These are phyloP conservation scores for Dermatemys mawii DNA, from an alignment of 2,113 vertebrate species.

Conservation along the genomic window DNA sequence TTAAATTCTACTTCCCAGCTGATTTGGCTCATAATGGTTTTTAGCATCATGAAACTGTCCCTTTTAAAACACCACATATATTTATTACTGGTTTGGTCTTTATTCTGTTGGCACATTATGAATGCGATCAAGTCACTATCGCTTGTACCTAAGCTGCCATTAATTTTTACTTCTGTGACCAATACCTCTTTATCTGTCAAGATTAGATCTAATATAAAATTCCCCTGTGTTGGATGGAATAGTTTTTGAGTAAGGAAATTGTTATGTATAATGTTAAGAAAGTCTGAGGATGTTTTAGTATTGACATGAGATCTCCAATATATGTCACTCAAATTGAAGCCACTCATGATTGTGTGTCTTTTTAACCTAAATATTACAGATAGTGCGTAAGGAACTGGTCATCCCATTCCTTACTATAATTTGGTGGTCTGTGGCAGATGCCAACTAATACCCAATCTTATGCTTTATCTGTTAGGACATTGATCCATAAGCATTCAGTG, in stretches of 20 bases:
- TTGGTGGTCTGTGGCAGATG: too few relatives aligned
- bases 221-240: background rate
- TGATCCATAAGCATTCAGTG: too few relatives aligned
- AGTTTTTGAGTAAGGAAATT: background rate
- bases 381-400: background rate
- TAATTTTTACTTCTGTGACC: background rate
- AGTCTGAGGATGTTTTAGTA: background rate
- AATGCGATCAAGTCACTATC: background rate
- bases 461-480: too few relatives aligned
- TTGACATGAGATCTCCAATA: background rate
- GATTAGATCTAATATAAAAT: background rate
- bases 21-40: too few relatives aligned
- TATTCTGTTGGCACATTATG: background rate
- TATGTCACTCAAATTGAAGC: background rate
- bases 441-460: too few relatives aligned
- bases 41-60: too few relatives aligned
- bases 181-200: background rate
- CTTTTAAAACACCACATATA: too few relatives aligned
- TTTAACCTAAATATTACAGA: background rate
- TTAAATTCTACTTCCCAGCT: too few relatives aligned
- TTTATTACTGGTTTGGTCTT: background rate
- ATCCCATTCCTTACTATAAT: background rate
- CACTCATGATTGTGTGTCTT: background rate
- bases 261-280: background rate
- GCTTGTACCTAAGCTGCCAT: background rate